Base-by-base conservation (phyloP, 53 echinoderm and acorn worm species). In the Pentamera pediparva region DNA sequence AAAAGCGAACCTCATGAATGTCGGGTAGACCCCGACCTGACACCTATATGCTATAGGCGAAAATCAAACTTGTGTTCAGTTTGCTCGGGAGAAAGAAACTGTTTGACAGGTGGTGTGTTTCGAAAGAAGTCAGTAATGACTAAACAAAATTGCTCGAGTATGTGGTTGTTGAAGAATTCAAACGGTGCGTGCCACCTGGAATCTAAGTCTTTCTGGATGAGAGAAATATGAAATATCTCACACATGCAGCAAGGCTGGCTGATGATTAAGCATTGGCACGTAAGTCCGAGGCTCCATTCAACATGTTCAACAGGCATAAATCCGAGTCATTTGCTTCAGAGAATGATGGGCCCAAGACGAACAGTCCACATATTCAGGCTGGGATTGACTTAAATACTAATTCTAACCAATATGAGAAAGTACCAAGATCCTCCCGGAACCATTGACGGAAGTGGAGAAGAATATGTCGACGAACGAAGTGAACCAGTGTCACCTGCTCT, bases 31-130 rank as follows among this genome's bases (percentile, higher is more conserved):
- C n/a, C n/a, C 83, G 83, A 26, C 88, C 88, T 0, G 88, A 87
- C 24, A 79, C 87, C 8, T 83, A 87, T 26, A 49, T 82, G n/a
- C 83, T 83, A 86, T 53, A 61, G 51, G 51, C 5, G 53, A 32
- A 20, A 37, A 58, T 50, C 73, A 83, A 35, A 79, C 83, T 4
- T 59, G 79, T 75, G 78, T 83, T 11, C 79, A 87, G 27, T 83
- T 83, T 69, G 88, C 83, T 30, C 34, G 79, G 17, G 60, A 53
- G 26, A 83, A 87, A 40, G 41, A 39, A 26, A 61, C 60, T 74
- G 20, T 87, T 79, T 87, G 88, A 87, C 56, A 60, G 83, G 4
- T 87, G 83, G 88, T 32, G 72, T 17, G 15, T 24, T 29, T 87
- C 83, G 4, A 54, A 54, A 62, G 49, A 83, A 0, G 67, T 83